A percentile compares a stretch with the other conserved stretches of the same genome.
Evolutionary conservation across 2,797 vertebrate species (phyloP).

Genomic region (Microctenopoma stevenorrisi): DNA sequence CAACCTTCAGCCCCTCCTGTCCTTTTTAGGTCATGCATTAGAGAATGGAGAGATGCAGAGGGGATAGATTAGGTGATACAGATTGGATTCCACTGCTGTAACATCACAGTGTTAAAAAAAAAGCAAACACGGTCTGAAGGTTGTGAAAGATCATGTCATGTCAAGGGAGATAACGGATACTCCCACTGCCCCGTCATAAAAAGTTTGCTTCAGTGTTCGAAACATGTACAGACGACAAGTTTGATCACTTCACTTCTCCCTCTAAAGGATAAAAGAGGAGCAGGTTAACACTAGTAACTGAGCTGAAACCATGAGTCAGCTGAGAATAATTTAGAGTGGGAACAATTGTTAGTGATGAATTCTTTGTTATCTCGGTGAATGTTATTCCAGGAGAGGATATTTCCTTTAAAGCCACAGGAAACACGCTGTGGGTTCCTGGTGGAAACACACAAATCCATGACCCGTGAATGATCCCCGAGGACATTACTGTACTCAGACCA

Average conservation of each 20-base stretch:
- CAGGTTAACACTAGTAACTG: background rate
- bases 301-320: slow-evolving; percentile 5
- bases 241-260: slow-evolving; percentile 30
- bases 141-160: slow-evolving; percentile 30
- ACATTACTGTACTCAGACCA: background rate
- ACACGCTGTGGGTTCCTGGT: slow-evolving; percentile 14
- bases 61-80: slow-evolving; percentile 58
- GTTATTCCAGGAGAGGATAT: slow-evolving; percentile 34
- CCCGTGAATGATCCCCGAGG: too few species aligned
- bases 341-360: slow-evolving; percentile 6
- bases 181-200: slow-evolving; percentile 48
- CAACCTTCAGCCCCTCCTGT: slow-evolving; percentile 63
- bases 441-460: background rate
- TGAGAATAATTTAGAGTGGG: slow-evolving; percentile 10
- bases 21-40: slow-evolving; percentile 83
- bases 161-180: slow-evolving; percentile 58
- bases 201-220: slow-evolving; percentile 37
- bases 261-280: slow-evolving; percentile 40
- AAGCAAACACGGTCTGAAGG: slow-evolving; percentile 26
- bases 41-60: slow-evolving; percentile 55
- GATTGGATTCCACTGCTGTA: slow-evolving; percentile 72
- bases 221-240: slow-evolving; percentile 39
- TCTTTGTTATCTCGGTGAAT: slow-evolving; percentile 20
- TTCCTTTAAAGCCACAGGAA: slow-evolving; percentile 50
- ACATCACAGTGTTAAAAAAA: slow-evolving; percentile 69